Base-by-base conservation (phyloP, 1,140 invertebrate genomes). In the Brevipalpus yothersi region DNA sequence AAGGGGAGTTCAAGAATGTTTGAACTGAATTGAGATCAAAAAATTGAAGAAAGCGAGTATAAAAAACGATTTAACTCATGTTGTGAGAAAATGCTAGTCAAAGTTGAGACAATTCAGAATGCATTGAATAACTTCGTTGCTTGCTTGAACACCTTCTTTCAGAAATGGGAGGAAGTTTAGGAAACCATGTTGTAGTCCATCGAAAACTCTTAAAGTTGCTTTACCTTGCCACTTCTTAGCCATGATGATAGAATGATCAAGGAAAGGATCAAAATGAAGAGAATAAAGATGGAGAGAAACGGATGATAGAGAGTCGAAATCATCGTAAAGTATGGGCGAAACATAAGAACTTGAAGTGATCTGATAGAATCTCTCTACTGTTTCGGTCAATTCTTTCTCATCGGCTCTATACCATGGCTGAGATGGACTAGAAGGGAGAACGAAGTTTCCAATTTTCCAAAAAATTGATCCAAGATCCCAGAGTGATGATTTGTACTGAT, bases 161-260 rank as follows among this genome's bases (percentile, higher is more conserved):
- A 57, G 8, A 12, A 57, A 57, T 9, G 56, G 56, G 9, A 58
- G 49, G 12, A 47, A 40, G 23, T 58, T 58, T 19, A 58, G 49
- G 21, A 58, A 58, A 53, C 45, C 58, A 23, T 58, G 58, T 41
- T 58, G 58, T 2, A 58, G 41, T 13, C 31, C 49, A 23, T 58
- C 58, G 9, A 58, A 15, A n/a, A 58, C 58, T 13, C 49, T 45
- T 12, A 58, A 19, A 12, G 58, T 49, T 15, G 51, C 58, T 15
- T 58, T 39, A 15, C 59, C 59, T 58, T 60, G 49, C 62, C 62
- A 63, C 49, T 45, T 57, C 40, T 58, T 58, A 2, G 85, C 88
- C 77, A 98, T 94, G 79, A 84, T 86, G 12, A 98, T 80, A 63
- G 87, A 89, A 69, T 99, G 93, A 73, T 99, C 94, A 11, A 97